Evolutionary conservation across 2,797 vertebrate species (phyloP), one percentile per base, ranked within the genome.

Genomic region (Kryptopterus vitreolus): DNA sequence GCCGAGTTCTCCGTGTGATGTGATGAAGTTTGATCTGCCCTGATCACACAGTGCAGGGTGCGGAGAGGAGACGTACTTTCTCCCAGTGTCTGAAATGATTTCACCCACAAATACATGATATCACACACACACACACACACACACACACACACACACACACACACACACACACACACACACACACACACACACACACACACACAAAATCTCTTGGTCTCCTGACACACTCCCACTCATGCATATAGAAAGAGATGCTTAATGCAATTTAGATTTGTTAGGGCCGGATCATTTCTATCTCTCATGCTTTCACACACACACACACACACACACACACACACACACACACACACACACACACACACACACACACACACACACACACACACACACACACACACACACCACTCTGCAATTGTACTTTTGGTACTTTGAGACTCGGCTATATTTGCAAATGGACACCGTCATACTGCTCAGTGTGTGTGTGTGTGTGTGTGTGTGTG

Each of bases 11-110:
- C 43, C 1, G 52, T 65, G 35, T 80, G 79, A 86, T 80, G 63
- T 78, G 77, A 79, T 81, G 65, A 31, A 79, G 76, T 83, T 86
- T 84, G 84, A 82, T 80, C 72, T 74, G 77, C 55, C 70, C 62
- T 26, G 48, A 83, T 80, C 72, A 75, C 33, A 35, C 63, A 38
- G 46, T 48, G 57, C n/a, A 29, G 63, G 31, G 79, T 76, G 79
- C 50, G 55, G 46, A 72, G 79, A 82, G 77, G 68, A 81, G 73
- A 61, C 62, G 76, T 50, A 55, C 76, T 57, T 65, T 81, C 58
- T 58, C 74, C 26, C 12, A 66, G 26, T 73, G 59, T 59, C 68
- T 62, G 69, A 78, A 81, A 83, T 77, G 33, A 79, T 81, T 83
- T 63, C 48, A 80, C 77, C 59, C 29, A 9, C 43, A 20, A 77